A percentile compares a stretch with the other conserved stretches of the same genome.
Evolutionary conservation across 2,888 invertebrate species (phyloP).

Genomic region (Drosophila mettleri): DNA sequence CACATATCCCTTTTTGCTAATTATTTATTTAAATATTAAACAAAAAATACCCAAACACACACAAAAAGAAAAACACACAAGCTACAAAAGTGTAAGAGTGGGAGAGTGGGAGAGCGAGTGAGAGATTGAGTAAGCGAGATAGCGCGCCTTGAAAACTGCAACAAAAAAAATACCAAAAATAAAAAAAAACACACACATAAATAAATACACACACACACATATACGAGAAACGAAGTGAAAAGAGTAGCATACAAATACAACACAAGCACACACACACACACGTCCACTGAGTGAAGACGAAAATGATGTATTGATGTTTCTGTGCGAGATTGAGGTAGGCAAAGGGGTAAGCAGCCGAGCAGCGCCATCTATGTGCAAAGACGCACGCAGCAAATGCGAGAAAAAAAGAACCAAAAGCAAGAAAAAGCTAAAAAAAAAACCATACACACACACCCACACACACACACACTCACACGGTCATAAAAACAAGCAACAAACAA

Average conservation of each 20-base stretch:
- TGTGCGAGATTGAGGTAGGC: constrained; percentile 19
- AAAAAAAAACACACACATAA: constrained; percentile 3
- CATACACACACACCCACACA: too few species aligned
- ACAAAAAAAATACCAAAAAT: constrained; percentile 54
- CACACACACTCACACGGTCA: not conserved
- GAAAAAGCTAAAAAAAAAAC: constrained; percentile 2
- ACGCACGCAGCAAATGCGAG: constrained; percentile 43
- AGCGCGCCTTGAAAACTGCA: constrained; percentile 52
- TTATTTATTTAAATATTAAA: constrained; percentile 85
- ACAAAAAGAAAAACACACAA: constrained; percentile 31
- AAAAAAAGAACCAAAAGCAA: constrained; percentile 19
- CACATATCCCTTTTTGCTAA: constrained; percentile 82
- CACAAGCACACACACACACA: constrained; percentile 28
- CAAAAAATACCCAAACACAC: constrained; percentile 75
- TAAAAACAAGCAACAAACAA: constrained; percentile 29
- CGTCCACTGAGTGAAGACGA: constrained; percentile 58
- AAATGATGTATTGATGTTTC: constrained; percentile 77
- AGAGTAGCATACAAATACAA: constrained; percentile 63
- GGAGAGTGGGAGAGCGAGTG: not conserved
- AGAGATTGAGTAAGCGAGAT: constrained; percentile 22
- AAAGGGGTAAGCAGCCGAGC: not conserved
- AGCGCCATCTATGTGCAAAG: constrained; percentile 30
- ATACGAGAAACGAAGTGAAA: constrained; percentile 44
- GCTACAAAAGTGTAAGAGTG: constrained; percentile 3
- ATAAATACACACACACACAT: constrained; percentile 33